Conservation (phyloP, 1,140 invertebrate species). For the Colletes gigas region DNA sequence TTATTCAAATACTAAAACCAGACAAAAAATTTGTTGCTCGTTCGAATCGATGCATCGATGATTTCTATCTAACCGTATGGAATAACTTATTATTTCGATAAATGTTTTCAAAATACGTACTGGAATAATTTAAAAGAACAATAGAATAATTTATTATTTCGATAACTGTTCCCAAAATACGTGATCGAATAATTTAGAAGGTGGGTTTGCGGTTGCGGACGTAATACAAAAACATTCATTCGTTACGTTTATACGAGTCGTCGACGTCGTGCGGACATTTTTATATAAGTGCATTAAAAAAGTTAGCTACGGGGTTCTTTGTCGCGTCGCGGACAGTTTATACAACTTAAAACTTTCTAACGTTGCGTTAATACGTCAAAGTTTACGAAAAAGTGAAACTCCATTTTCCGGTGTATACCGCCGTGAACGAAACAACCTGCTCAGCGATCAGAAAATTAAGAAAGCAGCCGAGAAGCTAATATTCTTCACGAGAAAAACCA, state of each 20-base stretch:
- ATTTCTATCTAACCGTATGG: too few relatives aligned
- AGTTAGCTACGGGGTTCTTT: neutral
- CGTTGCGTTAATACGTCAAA: neutral
- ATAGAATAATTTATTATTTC: too few relatives aligned
- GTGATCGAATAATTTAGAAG: too few relatives aligned
- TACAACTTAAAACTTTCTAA: neutral
- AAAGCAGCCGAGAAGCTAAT: neutral
- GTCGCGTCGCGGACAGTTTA: neutral
- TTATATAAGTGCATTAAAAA: constrained; percentile 7
- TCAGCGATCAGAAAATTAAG: neutral
- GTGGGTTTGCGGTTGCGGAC: neutral
- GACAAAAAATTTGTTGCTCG: too few relatives aligned
- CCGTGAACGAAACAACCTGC: neutral
- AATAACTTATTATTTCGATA: too few relatives aligned
- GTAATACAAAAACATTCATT: neutral
- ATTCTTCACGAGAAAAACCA: neutral
- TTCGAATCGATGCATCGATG: too few relatives aligned
- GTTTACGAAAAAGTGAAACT: neutral
- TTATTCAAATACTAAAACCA: too few relatives aligned
- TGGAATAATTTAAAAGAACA: too few relatives aligned
- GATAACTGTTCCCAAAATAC: too few relatives aligned
- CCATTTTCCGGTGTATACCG: constrained; percentile 1
- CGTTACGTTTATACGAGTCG: neutral
- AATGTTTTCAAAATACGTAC: too few relatives aligned
- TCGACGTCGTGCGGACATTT: neutral